A percentile compares a stretch with the other conserved stretches of the same genome.
Conservation (phyloP, 2,888 invertebrate genomes). For the Clostera curtula region DNA sequence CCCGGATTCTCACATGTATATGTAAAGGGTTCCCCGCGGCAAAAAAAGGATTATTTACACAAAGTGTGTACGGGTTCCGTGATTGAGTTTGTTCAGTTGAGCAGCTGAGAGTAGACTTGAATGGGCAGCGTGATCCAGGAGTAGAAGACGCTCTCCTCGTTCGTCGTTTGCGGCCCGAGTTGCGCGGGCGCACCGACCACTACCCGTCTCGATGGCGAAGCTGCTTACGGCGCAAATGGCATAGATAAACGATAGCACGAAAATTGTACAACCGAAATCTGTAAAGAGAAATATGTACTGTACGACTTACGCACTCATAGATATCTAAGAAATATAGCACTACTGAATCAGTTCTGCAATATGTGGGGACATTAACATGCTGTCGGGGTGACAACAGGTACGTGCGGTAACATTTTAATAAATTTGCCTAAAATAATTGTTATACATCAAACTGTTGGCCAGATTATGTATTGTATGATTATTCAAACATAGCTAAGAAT, state of each 20-base stretch:
- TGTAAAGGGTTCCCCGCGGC: too few relatives aligned
- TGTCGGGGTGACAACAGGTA: too few relatives aligned
- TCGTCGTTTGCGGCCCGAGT: constrained; percentile 37
- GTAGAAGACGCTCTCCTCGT: constrained; percentile 53
- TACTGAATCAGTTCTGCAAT: too few relatives aligned
- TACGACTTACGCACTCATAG: too few relatives aligned
- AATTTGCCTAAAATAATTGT: too few relatives aligned
- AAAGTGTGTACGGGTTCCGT: constrained; percentile 56
- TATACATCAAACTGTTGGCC: too few relatives aligned
- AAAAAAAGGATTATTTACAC: constrained; percentile 38
- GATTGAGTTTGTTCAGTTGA: constrained; percentile 56
- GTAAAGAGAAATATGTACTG: constrained; percentile 18
- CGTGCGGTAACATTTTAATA: too few relatives aligned
- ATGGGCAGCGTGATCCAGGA: constrained; percentile 63
- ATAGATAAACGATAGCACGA: constrained; percentile 59
- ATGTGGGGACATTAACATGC: too few relatives aligned
- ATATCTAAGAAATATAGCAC: too few relatives aligned
- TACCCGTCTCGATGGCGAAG: constrained; percentile 53
- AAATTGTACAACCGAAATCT: constrained; percentile 57
- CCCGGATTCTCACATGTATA: too few relatives aligned
- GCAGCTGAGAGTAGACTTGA: constrained; percentile 63
- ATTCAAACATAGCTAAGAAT: too few relatives aligned
- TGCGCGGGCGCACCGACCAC: constrained; percentile 37
- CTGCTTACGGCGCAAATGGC: constrained; percentile 64
- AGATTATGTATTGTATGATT: too few relatives aligned